These are phyloP conservation scores for Telmatochromis bifrenatus DNA, from an alignment of 2,113 vertebrate species.

Conservation along the genomic window DNA sequence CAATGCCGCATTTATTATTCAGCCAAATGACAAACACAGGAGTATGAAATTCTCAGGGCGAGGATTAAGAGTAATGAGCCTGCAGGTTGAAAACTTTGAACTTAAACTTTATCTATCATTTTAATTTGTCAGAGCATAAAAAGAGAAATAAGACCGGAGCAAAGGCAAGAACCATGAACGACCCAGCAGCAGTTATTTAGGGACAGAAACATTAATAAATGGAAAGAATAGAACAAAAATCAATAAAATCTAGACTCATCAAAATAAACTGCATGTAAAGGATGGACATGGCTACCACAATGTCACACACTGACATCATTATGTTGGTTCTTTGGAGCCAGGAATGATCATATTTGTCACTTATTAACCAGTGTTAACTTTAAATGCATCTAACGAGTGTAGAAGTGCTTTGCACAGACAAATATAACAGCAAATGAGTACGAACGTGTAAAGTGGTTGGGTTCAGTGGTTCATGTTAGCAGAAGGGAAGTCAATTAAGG, in stretches of 20 bases:
- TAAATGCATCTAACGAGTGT: neutral
- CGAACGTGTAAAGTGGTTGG: neutral
- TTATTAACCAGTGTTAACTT: neutral
- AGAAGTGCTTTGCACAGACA: neutral
- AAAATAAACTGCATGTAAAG: neutral
- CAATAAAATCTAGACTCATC: neutral
- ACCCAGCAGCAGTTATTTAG: neutral
- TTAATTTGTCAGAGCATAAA: neutral
- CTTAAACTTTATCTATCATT: neutral
- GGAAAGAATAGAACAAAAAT: neutral
- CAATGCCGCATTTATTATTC: neutral
- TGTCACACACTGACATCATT: neutral
- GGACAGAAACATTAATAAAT: neutral
- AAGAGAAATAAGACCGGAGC: neutral
- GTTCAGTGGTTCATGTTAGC: neutral
- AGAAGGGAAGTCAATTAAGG: neutral
- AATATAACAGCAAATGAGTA: neutral
- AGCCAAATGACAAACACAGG: neutral
- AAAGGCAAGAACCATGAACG: neutral
- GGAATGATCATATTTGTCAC: neutral
- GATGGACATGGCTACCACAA: neutral
- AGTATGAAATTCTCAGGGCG: neutral
- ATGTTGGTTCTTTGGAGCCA: neutral
- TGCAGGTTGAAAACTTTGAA: neutral
- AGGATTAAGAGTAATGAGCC: neutral